Evolutionary conservation across 2,888 invertebrate species (phyloP).

Genomic region (Dusona sp.): DNA sequence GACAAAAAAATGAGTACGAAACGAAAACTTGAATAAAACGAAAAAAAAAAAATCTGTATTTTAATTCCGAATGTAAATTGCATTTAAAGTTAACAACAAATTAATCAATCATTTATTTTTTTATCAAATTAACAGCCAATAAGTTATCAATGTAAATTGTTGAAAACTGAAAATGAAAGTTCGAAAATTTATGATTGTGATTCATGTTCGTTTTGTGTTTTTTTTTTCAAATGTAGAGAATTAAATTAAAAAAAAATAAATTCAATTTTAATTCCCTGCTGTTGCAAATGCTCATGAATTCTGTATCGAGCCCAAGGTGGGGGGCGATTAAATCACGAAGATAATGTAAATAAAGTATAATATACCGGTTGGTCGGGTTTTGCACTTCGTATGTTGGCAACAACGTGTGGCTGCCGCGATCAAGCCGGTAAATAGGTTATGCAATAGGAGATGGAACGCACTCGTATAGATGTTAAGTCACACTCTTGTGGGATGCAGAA

Average conservation of each 20-base stretch:
- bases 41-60: too few relatives aligned
- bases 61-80: not conserved
- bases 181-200: too few relatives aligned
- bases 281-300: not conserved
- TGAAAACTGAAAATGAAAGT: too few relatives aligned
- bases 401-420: constrained; percentile 16
- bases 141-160: too few relatives aligned
- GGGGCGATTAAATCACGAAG: constrained; percentile 21
- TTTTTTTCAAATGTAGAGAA: not conserved
- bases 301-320: constrained; percentile 23
- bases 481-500: constrained; percentile 56
- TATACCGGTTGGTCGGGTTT: constrained; percentile 55
- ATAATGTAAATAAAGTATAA: constrained; percentile 47
- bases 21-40: not conserved
- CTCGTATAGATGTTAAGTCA: constrained; percentile 72
- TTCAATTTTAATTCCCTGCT: not conserved
- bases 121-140: too few relatives aligned
- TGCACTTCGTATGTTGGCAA: constrained; percentile 17
- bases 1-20: not conserved
- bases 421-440: constrained; percentile 78
- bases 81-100: too few relatives aligned
- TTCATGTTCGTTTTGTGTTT: not conserved
- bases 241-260: not conserved
- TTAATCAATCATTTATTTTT: too few relatives aligned
- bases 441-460: constrained; percentile 78